phyloP scores from a whole-genome alignment of 2,797 vertebrate species.

The Chaetodon trifasciatus region DNA sequence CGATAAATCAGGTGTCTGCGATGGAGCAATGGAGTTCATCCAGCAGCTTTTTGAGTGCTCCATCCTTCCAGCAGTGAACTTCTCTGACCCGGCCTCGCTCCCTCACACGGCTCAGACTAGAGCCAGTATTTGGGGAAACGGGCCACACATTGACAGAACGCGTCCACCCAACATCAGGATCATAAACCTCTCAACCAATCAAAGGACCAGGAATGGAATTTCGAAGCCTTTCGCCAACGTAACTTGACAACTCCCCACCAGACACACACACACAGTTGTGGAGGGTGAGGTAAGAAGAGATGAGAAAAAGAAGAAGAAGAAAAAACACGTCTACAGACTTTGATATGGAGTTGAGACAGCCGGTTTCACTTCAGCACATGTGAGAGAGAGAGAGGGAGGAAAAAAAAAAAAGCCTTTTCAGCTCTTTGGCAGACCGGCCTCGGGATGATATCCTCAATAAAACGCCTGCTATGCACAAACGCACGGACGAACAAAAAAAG shows the following conservation, averaged over 20 bases:
- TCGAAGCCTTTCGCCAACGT: slow-evolving; percentile 43
- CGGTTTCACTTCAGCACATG: slow-evolving; percentile 65
- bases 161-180: slow-evolving; percentile 28
- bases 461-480: slow-evolving; percentile 66
- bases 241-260: slow-evolving; percentile 42
- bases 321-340: slow-evolving; percentile 25
- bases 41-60: not conserved
- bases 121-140: slow-evolving; percentile 15
- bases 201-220: slow-evolving; percentile 43
- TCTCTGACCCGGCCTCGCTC: slow-evolving; percentile 19
- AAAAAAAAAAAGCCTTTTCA: slow-evolving; percentile 61
- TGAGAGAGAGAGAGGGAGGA: not conserved
- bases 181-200: slow-evolving; percentile 48
- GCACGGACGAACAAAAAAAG: slow-evolving; percentile 23
- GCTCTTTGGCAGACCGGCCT: slow-evolving; percentile 55
- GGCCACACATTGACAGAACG: slow-evolving; percentile 45
- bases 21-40: not conserved
- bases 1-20: not conserved
- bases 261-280: slow-evolving; percentile 33
- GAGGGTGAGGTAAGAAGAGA: slow-evolving; percentile 33
- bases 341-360: slow-evolving; percentile 45
- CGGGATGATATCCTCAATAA: slow-evolving; percentile 60
- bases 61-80: slow-evolving; percentile 3
- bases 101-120: slow-evolving; percentile 1
- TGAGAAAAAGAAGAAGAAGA: slow-evolving; percentile 2